phyloP scores from a whole-genome alignment of 2,797 vertebrate genomes.

The Smutsia temminckii region DNA sequence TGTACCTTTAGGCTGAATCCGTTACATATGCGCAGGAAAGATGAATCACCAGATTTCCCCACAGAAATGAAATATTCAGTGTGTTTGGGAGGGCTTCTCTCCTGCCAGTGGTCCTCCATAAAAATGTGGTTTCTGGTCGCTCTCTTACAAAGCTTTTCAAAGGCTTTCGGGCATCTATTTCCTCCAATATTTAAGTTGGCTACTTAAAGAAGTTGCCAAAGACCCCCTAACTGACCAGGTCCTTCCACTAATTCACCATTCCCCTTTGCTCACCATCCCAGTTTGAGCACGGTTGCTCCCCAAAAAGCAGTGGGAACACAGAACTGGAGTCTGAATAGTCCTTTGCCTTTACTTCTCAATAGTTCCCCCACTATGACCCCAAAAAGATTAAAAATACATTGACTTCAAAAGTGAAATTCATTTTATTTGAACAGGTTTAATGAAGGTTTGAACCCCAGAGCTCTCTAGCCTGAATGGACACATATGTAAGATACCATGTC shows the following conservation, averaged over 20 bases:
- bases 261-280: rapidly evolving
- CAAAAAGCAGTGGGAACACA: background rate
- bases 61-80: constrained; percentile 91
- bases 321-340: background rate
- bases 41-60: constrained; percentile 90
- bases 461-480: background rate
- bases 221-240: background rate
- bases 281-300: background rate
- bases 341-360: background rate
- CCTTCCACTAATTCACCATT: rapidly evolving
- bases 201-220: constrained; percentile 37
- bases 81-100: constrained; percentile 82
- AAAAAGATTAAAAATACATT: background rate
- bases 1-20: constrained; percentile 88
- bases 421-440: background rate
- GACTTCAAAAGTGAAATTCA: constrained; percentile 47
- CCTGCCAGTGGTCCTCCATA: constrained; percentile 23
- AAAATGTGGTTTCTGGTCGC: constrained; percentile 52
- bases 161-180: background rate
- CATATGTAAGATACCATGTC: background rate
- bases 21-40: constrained; percentile 89
- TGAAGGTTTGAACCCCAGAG: background rate
- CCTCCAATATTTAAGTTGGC: background rate
- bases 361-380: background rate
- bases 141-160: constrained; percentile 31